These are phyloP conservation scores for Pterocles orientalis DNA, from an alignment of 2,113 vertebrate species.

Conservation along the genomic window DNA sequence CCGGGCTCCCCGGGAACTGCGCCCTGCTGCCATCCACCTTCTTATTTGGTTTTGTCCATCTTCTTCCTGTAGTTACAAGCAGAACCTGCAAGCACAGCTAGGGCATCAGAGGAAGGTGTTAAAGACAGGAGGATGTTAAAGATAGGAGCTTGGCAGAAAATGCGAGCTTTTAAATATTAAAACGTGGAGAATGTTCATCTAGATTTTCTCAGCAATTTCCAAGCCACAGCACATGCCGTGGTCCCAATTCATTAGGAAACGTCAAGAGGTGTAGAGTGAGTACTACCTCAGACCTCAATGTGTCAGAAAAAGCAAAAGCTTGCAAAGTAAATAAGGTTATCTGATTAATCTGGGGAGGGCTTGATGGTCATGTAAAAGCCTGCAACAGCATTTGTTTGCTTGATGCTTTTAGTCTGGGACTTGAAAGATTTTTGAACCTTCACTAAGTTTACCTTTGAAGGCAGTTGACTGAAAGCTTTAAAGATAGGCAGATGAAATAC, in stretches of 20 bases:
- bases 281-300: background rate
- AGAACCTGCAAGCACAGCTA: background rate
- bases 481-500: background rate
- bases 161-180: background rate
- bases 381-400: background rate
- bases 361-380: background rate
- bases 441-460: background rate
- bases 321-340: background rate
- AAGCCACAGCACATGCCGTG: background rate
- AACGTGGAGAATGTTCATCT: background rate
- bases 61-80: fast-evolving
- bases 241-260: background rate
- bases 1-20: background rate
- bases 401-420: background rate
- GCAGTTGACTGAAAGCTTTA: background rate
- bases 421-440: background rate
- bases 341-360: background rate
- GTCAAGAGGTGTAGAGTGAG: background rate
- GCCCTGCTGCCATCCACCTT: fast-evolving
- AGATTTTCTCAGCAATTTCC: background rate
- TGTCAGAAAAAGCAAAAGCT: background rate
- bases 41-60: background rate
- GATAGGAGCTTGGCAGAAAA: background rate
- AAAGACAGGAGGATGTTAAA: background rate
- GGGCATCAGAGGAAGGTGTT: background rate